A percentile compares a stretch with the other conserved stretches of the same genome.
Conservation (phyloP, 2,888 invertebrate species). For the Melanophora roralis region DNA sequence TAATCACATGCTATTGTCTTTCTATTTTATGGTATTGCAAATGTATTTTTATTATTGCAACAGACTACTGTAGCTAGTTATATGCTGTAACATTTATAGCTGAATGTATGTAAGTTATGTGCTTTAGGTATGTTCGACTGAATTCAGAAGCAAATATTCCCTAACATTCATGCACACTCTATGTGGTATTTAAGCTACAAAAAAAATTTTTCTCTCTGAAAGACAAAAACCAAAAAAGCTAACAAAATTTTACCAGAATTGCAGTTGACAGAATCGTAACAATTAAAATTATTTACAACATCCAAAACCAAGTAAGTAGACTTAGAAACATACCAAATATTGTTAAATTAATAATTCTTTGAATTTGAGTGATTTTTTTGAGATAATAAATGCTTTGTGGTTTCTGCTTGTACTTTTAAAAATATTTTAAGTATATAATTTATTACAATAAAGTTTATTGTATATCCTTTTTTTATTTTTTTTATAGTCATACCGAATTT, state of each 20-base stretch:
- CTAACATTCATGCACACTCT: constrained; percentile 15
- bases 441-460: too few species aligned
- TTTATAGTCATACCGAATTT: constrained; percentile 29
- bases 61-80: constrained; percentile 28
- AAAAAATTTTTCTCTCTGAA: neutral
- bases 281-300: constrained; percentile 62
- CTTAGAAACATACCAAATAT: constrained; percentile 10
- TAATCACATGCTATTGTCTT: constrained; percentile 57
- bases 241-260: constrained; percentile 40
- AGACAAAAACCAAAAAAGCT: constrained; percentile 21
- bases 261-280: constrained; percentile 62
- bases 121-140: too few species aligned
- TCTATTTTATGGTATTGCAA: constrained; percentile 40
- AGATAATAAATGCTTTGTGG: neutral
- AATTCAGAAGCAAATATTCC: constrained; percentile 49
- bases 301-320: constrained; percentile 11
- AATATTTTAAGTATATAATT: too few species aligned
- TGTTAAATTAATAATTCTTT: neutral
- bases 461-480: neutral
- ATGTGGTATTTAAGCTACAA: too few species aligned
- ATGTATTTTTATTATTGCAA: constrained; percentile 57
- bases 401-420: neutral
- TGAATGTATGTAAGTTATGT: neutral
- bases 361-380: neutral
- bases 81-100: constrained; percentile 17